These are phyloP conservation scores for Dryobates pubescens DNA, from an alignment of 2,797 vertebrate species.

Conservation along the genomic window DNA sequence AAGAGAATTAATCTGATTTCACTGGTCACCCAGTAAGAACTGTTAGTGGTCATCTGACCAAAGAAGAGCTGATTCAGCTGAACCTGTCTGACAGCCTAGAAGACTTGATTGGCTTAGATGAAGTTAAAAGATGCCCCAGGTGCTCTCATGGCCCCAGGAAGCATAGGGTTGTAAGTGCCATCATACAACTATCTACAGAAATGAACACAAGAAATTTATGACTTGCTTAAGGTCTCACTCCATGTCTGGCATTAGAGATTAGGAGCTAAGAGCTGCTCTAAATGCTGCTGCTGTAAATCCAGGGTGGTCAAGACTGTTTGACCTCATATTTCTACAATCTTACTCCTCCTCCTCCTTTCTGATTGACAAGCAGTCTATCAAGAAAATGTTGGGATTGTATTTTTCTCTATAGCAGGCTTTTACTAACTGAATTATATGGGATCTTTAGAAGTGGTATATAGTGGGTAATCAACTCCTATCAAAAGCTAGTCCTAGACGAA, in stretches of 20 bases:
- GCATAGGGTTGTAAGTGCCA: not conserved
- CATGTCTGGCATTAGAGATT: not conserved
- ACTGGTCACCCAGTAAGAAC: not conserved
- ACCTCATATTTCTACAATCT: not conserved
- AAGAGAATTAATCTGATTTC: not conserved
- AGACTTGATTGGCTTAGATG: not conserved
- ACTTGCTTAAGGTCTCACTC: not conserved
- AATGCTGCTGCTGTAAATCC: constrained; percentile 8
- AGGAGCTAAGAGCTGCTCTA: not conserved
- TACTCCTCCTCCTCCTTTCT: not conserved
- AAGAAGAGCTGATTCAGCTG: not conserved
- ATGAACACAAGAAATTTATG: not conserved
- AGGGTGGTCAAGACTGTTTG: constrained; percentile 1
- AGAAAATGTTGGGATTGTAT: not conserved
- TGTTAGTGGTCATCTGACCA: not conserved
- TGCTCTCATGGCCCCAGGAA: not conserved
- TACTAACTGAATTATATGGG: not conserved
- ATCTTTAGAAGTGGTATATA: not conserved
- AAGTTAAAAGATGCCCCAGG: not conserved
- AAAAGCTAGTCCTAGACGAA: not conserved
- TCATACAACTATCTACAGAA: not conserved
- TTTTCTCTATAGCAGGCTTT: not conserved
- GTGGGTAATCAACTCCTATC: not conserved
- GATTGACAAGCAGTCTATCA: not conserved
- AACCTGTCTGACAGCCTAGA: not conserved